Evolutionary conservation across 2,797 vertebrate genomes (phyloP), one percentile per base, ranked within the genome.

Genomic region (Basileuterus tristriatus): DNA sequence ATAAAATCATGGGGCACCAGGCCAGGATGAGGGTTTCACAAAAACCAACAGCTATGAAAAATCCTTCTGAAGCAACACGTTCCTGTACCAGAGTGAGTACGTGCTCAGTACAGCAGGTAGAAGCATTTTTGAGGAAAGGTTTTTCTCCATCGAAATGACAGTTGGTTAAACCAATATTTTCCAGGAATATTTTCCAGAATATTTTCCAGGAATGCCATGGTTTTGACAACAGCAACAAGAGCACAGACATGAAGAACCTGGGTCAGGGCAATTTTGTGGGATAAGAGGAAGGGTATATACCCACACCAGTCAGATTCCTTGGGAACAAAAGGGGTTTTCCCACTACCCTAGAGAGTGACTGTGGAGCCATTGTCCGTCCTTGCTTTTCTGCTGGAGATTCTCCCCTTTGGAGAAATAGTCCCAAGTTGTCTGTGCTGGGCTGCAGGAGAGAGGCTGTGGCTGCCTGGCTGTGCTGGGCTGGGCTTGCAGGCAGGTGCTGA

Each of bases 261-360:
- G 9, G 22, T 11, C 5, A 20, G 26, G 36, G 6, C 0, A 50
- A 15, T 59, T 75, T 15, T 65, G 29, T 0, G 0, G 19, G 29
- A 24, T n/a, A 11, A 47, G n/a, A 63, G 15, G 30, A 81, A 50
- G 12, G 20, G 21, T 8, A 27, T 64, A 16, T 4, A 27, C 10
- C 11, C 0, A 0, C 0, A 3, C 4, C 0, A 2, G 10, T 9
- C 4, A 2, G 46, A 34, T 34, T 19, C 22, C 14, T 43, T 10
- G 8, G 32, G 17, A 68, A 7, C 4, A 29, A 36, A 82, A 63
- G 7, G 5, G 1, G 9, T 30, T 63, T 87, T 70, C 36, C 27
- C 20, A n/a, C 20, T 23, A n/a, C 12, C 16, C 41, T 2, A 2
- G 27, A 13, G 26, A 34, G 3, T 1, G 2, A 30, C 41, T 0